Evolutionary conservation across 2,888 invertebrate genomes (phyloP).

Genomic region (Andricus curvator): DNA sequence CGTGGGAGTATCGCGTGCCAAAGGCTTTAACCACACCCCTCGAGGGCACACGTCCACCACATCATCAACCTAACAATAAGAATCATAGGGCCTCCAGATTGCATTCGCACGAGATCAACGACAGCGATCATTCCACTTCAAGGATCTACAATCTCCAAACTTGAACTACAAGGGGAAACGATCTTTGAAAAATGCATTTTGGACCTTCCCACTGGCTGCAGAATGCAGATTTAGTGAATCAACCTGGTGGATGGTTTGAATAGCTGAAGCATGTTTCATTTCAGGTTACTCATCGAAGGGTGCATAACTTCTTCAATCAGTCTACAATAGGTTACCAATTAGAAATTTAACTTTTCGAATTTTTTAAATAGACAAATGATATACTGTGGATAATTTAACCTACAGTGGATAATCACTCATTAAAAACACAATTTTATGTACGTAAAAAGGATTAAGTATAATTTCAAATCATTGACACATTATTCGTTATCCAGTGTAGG

Average conservation of each 20-base stretch:
- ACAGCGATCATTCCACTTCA: slow-evolving; percentile 37
- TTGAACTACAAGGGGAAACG: slow-evolving; percentile 17
- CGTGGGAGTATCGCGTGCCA: slow-evolving; percentile 63
- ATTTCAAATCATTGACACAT: too few relatives aligned
- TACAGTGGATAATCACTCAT: too few relatives aligned
- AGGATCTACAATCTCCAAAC: slow-evolving; percentile 15
- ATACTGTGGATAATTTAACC: too few relatives aligned
- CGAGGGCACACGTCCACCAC: slow-evolving; percentile 58
- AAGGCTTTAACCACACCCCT: slow-evolving; percentile 57
- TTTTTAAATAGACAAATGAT: too few relatives aligned
- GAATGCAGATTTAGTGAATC: slow-evolving; percentile 1
- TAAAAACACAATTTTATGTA: too few relatives aligned
- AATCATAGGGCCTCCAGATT: slow-evolving; percentile 53
- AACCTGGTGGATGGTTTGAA: neutral
- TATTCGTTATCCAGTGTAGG: too few relatives aligned
- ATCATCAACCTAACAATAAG: slow-evolving; percentile 52
- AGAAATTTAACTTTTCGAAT: too few relatives aligned
- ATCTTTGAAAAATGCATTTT: slow-evolving; percentile 27
- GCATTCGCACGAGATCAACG: slow-evolving; percentile 42
- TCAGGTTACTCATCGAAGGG: neutral
- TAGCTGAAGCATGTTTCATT: neutral
- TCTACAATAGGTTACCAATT: too few relatives aligned
- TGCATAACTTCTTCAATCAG: neutral
- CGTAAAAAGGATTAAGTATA: too few relatives aligned
- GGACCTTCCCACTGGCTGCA: slow-evolving; percentile 1